Base-by-base conservation (phyloP, 1,140 invertebrate species). In the Drosophila pallidifrons region DNA sequence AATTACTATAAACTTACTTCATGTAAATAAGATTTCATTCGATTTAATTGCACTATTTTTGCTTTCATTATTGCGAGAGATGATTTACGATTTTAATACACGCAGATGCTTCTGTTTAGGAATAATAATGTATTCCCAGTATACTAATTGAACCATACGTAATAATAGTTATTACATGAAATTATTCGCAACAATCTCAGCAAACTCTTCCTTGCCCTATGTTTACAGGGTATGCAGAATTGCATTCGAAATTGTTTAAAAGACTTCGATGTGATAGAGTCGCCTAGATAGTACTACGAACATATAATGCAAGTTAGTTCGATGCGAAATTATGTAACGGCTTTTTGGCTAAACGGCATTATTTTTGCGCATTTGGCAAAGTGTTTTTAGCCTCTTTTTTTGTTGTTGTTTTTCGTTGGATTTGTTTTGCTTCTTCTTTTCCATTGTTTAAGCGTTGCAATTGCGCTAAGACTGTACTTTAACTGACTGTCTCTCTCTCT, bases 261-360 rank as follows among this genome's bases (percentile, higher is more conserved):
- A 76, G 28, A 41, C 55, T 46, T 61, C 69, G 51, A 43, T 65
- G 52, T 55, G 41, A 54, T 43, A 65, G 38, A 45, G 38, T 55
- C 38, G 49, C n/a, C 16, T 43, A 57, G 38, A 65, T 54, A 35
- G 4, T 32, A 38, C 32, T 32, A 38, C 32, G 4, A 55, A 8
- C 59, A 15, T 66, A 57, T 66, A 68, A 65, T 76, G 63, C 66
- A 63, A 66, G 55, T 65, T 35, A 52, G 32, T 71, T 79, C 30
- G 35, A 66, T 77, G 61, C 69, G 59, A 66, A 74, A 74, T 89
- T 81, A 89, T 89, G 85, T 83, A 88, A 88, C 81, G 85, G 81
- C 76, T 73, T 80, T 80, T 88, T 81, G 75, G 51, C 78, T 81
- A 81, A 87, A 73, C 82, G 72, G 79, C 66, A 57, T 70, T 81